A percentile compares a stretch with the other conserved stretches of the same genome.
These are phyloP conservation scores for Mus spretus DNA, from an alignment of 2,797 vertebrate species.

Conservation along the genomic window DNA sequence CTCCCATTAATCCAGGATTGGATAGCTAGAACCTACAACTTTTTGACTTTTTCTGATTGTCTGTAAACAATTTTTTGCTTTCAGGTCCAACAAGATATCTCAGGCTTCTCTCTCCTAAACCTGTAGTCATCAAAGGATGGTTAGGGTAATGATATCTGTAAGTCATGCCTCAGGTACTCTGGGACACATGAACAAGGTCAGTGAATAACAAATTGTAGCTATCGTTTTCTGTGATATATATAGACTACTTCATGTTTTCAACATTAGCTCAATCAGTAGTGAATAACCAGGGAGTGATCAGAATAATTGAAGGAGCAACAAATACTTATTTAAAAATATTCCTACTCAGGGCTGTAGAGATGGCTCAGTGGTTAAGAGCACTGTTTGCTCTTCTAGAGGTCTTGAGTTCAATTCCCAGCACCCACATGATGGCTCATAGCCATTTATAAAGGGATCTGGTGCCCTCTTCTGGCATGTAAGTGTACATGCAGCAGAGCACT, in stretches of 20 bases:
- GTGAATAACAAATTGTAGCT: background rate
- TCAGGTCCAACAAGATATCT: background rate
- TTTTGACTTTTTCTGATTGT: background rate
- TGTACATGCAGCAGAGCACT: too few relatives aligned
- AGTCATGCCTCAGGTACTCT: background rate
- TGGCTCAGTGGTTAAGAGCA: too few relatives aligned
- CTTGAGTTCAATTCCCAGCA: too few relatives aligned
- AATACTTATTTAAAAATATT: background rate
- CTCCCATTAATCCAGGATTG: background rate
- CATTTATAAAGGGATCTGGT: too few relatives aligned
- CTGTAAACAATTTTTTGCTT: constrained; percentile 15
- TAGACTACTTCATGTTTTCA: background rate
- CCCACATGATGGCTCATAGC: too few relatives aligned
- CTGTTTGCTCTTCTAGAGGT: too few relatives aligned
- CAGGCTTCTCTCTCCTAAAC: background rate
- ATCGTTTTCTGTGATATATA: background rate
- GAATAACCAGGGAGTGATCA: background rate
- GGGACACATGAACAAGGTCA: background rate
- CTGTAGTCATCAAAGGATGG: background rate
- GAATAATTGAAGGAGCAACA: background rate
- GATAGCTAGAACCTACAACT: background rate
- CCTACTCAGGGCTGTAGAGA: too few relatives aligned
- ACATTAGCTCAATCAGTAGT: background rate
- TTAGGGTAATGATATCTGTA: background rate
- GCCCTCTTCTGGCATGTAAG: too few relatives aligned